phyloP scores from a whole-genome alignment of 2,888 invertebrate species.

The Scaptomyza tumidula region DNA sequence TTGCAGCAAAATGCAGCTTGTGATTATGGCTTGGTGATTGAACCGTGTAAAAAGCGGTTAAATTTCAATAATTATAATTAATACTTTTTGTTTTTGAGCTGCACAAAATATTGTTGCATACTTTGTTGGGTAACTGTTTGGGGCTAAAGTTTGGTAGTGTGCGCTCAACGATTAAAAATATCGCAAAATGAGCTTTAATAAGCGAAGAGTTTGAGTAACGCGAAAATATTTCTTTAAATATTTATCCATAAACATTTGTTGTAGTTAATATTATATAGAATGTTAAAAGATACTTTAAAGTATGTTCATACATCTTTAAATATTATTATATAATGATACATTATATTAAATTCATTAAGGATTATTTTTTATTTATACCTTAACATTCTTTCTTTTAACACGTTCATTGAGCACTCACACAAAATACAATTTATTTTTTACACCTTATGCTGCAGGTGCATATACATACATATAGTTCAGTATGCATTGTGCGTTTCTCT shows the following conservation, averaged over 20 bases:
- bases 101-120: conserved; percentile 49
- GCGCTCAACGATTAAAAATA: no score
- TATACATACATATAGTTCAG: background rate
- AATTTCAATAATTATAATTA: conserved; percentile 42
- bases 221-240: no score
- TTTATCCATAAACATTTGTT: no score
- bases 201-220: no score
- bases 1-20: conserved; percentile 47
- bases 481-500: conserved; percentile 6
- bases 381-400: background rate
- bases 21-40: conserved; percentile 40
- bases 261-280: no score
- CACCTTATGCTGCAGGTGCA: no score
- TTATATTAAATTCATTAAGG: background rate
- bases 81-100: conserved; percentile 3
- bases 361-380: background rate
- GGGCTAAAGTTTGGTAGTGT: background rate
- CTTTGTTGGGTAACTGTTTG: conserved; percentile 23
- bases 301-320: no score
- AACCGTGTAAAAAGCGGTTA: conserved; percentile 25
- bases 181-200: no score
- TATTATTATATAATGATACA: no score
- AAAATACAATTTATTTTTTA: no score
- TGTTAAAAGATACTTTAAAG: no score
- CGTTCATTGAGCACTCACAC: background rate